A percentile compares a stretch with the other conserved stretches of the same genome.
Conservation (phyloP, 2,797 vertebrate species). For the Apogon hyalosoma region DNA sequence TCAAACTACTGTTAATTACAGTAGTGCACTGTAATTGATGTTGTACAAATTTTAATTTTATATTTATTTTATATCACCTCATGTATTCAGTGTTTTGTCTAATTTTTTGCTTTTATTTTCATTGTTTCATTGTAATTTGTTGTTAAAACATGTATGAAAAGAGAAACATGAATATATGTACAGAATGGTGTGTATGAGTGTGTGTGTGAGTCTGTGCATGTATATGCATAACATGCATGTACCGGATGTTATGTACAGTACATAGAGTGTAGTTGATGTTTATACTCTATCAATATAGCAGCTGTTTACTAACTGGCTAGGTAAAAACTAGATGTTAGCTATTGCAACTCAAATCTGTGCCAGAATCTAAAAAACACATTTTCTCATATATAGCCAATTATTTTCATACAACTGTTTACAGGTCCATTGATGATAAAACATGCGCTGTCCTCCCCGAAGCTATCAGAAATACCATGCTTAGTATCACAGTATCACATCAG, state of each 20-base stretch:
- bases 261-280: conserved; percentile 23
- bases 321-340: conserved; percentile 46
- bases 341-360: conserved; percentile 70
- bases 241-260: conserved; percentile 12
- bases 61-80: conserved; percentile 84
- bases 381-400: conserved; percentile 69
- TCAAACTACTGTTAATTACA: conserved; percentile 43
- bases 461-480: conserved; percentile 16
- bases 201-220: neutral
- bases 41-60: conserved; percentile 72
- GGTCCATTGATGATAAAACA: conserved; percentile 21
- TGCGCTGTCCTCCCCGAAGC: neutral
- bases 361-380: conserved; percentile 65
- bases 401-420: conserved; percentile 66
- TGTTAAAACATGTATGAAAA: conserved; percentile 27
- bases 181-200: conserved; percentile 36
- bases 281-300: conserved; percentile 43
- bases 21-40: conserved; percentile 26
- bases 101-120: conserved; percentile 50
- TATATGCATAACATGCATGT: conserved; percentile 31
- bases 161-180: conserved; percentile 40
- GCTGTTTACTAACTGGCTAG: conserved; percentile 57
- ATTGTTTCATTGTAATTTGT: conserved; percentile 18
- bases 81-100: conserved; percentile 56
- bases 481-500: conserved; percentile 12